Conservation (phyloP, 1,140 invertebrate species). For the Leptopilina boulardi region DNA sequence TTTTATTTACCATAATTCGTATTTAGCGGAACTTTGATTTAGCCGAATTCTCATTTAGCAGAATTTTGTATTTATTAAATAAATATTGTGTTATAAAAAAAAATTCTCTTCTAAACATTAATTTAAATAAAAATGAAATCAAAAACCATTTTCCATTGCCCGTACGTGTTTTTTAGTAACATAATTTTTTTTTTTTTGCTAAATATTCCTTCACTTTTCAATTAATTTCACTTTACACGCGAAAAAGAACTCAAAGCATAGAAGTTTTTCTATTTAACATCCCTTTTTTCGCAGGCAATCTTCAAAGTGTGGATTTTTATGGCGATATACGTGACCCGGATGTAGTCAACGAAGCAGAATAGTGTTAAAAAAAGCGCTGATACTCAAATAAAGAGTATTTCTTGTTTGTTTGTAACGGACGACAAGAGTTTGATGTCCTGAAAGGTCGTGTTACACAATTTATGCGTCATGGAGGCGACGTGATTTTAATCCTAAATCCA, state of each 20-base stretch:
- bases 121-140: too few species aligned
- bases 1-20: too few species aligned
- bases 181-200: too few species aligned
- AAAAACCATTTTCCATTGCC: too few species aligned
- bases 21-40: too few species aligned
- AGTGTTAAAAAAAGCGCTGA: not conserved
- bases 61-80: too few species aligned
- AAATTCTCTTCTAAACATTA: too few species aligned
- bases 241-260: not conserved
- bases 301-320: not conserved
- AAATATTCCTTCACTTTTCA: too few species aligned
- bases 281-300: not conserved
- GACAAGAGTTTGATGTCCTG: slow-evolving; percentile 1
- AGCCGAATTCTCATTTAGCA: too few species aligned
- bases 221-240: too few species aligned
- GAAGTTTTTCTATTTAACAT: slow-evolving; percentile 2
- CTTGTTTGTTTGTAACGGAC: slow-evolving; percentile 18
- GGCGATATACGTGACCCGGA: not conserved
- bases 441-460: slow-evolving; percentile 30
- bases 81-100: too few species aligned
- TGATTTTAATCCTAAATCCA: slow-evolving; percentile 26
- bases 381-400: slow-evolving; percentile 21
- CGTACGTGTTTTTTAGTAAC: too few species aligned
- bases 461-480: slow-evolving; percentile 24
- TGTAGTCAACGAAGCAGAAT: not conserved